phyloP scores from a whole-genome alignment of 2,113 vertebrate genomes.

The Cebidichthys violaceus region DNA sequence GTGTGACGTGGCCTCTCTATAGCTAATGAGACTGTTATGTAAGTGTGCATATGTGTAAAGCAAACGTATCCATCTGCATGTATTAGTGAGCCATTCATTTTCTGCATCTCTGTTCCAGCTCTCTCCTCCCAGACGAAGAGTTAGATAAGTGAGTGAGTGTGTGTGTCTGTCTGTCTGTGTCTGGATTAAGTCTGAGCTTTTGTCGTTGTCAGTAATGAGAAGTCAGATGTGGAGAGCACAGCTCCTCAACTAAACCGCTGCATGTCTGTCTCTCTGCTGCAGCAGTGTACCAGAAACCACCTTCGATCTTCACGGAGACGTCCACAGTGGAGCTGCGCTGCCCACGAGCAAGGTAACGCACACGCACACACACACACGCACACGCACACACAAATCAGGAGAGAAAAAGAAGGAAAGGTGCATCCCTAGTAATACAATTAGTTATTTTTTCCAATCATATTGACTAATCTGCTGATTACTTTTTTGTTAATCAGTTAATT shows the following conservation, averaged over 20 bases:
- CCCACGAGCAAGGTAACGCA: constrained; percentile 92
- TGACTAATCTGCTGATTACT: no score
- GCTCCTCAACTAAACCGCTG: constrained; percentile 23
- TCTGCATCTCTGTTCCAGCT: constrained; percentile 30
- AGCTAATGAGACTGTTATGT: constrained; percentile 48
- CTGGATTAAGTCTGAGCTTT: constrained; percentile 53
- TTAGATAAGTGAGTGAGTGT: constrained; percentile 13
- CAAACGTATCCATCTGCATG: constrained; percentile 41
- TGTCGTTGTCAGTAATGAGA: constrained; percentile 42
- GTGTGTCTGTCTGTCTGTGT: constrained; percentile 21
- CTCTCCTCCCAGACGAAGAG: constrained; percentile 26
- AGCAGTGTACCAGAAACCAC: constrained; percentile 93
- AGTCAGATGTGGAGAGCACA: constrained; percentile 28
- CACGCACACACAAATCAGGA: not conserved
- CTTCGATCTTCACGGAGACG: constrained; percentile 95
- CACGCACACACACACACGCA: not conserved
- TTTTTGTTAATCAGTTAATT: no score
- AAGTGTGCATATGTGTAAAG: constrained; percentile 33
- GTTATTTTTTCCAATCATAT: not conserved
- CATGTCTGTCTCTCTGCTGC: constrained; percentile 48
- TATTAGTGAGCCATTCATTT: constrained; percentile 41
- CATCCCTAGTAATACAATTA: not conserved
- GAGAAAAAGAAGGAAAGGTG: not conserved
- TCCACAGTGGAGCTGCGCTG: constrained; percentile 88
- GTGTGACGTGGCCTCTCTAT: constrained; percentile 18